Evolutionary conservation across 2,113 vertebrate genomes (phyloP).

Genomic region (Coregonus clupeaformis): DNA sequence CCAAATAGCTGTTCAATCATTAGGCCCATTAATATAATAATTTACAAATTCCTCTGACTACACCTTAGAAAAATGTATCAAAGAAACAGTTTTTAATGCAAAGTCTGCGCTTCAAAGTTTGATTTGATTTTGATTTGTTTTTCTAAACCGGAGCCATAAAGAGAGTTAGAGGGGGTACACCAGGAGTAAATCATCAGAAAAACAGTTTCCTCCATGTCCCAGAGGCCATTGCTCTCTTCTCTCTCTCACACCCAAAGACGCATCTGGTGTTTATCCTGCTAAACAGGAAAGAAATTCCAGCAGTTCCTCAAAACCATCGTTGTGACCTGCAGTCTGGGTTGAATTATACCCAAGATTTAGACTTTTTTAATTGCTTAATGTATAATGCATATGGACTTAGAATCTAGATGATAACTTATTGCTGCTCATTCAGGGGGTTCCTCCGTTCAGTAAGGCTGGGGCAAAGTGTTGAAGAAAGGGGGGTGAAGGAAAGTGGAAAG

Average conservation of each 20-base stretch:
- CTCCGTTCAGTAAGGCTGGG: neutral
- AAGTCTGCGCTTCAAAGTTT: too few species aligned
- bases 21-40: too few species aligned
- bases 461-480: slow-evolving; percentile 11
- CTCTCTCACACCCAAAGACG: neutral
- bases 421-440: slow-evolving; percentile 38
- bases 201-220: neutral
- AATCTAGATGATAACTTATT: slow-evolving; percentile 41
- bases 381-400: slow-evolving; percentile 42
- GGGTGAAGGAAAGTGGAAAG: slow-evolving; percentile 4
- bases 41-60: neutral
- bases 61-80: neutral
- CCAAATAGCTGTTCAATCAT: too few species aligned
- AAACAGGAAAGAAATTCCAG: slow-evolving; percentile 44
- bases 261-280: slow-evolving; percentile 38
- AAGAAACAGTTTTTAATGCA: neutral
- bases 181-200: neutral
- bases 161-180: neutral
- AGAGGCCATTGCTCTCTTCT: slow-evolving; percentile 1
- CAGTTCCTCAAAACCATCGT: slow-evolving; percentile 36
- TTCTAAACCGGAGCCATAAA: neutral
- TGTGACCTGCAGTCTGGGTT: slow-evolving; percentile 35
- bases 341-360: slow-evolving; percentile 34
- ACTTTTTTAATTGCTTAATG: slow-evolving; percentile 55
- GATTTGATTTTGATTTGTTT: too few species aligned